These are phyloP conservation scores for Xestia ashworthii DNA, from an alignment of 2,888 invertebrate species.

Conservation along the genomic window DNA sequence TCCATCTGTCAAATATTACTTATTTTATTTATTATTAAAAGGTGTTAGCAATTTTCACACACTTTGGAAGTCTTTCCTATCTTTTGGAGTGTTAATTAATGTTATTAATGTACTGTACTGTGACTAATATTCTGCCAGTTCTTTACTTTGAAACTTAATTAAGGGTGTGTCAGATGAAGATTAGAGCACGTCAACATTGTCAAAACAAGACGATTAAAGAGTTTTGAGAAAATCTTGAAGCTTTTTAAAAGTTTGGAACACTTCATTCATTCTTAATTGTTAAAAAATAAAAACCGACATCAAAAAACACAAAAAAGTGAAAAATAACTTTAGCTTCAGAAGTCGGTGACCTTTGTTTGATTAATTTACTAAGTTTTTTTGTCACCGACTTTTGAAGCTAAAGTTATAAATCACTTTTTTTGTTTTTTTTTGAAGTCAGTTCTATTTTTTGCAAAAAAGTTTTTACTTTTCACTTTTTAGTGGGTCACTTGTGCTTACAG, in stretches of 20 bases:
- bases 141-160: slow-evolving; percentile 5
- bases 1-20: not conserved
- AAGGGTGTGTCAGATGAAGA: slow-evolving; percentile 12
- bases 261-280: not conserved
- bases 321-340: too few relatives aligned
- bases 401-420: too few relatives aligned
- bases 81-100: not conserved
- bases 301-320: too few relatives aligned
- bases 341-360: too few relatives aligned
- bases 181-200: slow-evolving; percentile 15
- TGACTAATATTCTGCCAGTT: not conserved
- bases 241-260: not conserved
- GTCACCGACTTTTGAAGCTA: too few relatives aligned
- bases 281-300: too few relatives aligned
- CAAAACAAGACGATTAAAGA: slow-evolving; percentile 11
- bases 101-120: not conserved
- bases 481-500: too few relatives aligned
- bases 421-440: too few relatives aligned
- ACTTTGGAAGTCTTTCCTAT: not conserved
- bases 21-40: not conserved
- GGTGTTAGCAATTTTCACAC: not conserved
- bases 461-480: too few relatives aligned
- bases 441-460: too few relatives aligned
- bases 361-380: too few relatives aligned
- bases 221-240: not conserved